Evolutionary conservation across 2,797 vertebrate species (phyloP).

Genomic region (Scomberomorus guttatus): DNA sequence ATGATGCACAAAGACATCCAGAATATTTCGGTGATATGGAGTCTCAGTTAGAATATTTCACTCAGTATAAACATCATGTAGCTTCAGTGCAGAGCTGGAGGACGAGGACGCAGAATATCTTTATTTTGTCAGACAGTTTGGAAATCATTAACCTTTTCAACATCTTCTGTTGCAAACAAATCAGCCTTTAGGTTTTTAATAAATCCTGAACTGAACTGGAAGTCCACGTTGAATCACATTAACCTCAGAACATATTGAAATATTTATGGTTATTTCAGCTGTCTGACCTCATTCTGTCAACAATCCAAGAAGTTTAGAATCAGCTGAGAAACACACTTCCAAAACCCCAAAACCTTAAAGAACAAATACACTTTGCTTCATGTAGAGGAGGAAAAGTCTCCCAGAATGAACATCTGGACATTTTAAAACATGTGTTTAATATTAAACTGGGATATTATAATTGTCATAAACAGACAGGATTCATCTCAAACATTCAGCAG

Average conservation of each 20-base stretch:
- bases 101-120: background rate
- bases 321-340: conserved; percentile 11
- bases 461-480: no score
- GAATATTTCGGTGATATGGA: background rate
- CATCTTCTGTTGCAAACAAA: background rate
- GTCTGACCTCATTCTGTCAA: conserved; percentile 59
- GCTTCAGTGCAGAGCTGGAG: background rate
- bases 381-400: background rate
- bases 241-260: conserved; percentile 40
- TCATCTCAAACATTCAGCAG: no score
- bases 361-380: background rate
- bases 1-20: background rate
- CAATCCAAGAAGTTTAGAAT: conserved; percentile 19
- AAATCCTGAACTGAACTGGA: background rate
- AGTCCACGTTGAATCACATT: conserved; percentile 24
- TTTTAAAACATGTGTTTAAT: no score
- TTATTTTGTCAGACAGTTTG: background rate
- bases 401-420: no score
- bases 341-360: background rate
- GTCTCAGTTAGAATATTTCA: conserved; percentile 6
- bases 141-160: background rate
- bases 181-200: background rate
- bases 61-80: background rate
- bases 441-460: no score
- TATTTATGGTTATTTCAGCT: conserved; percentile 31